These are phyloP conservation scores for Heliocidaris tuberculata DNA, from an alignment of 35 echinoderm and acorn worm genomes.

Conservation along the genomic window DNA sequence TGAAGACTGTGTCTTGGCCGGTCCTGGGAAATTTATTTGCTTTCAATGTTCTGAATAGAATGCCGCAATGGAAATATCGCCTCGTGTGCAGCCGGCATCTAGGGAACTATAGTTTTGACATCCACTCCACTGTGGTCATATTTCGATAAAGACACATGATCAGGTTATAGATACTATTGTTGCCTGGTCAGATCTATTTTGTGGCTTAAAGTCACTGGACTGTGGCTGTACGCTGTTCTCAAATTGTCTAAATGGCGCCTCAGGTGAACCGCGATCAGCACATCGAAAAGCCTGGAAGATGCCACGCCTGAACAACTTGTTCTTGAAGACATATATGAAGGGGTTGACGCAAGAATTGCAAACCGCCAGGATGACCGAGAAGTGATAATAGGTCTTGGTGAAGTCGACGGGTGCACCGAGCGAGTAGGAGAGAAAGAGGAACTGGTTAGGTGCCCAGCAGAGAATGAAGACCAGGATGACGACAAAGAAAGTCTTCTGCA, in stretches of 20 bases:
- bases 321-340: constrained; percentile 69
- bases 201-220: neutral
- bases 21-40: too few species aligned
- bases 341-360: constrained; percentile 71
- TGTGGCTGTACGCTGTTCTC: neutral
- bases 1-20: too few species aligned
- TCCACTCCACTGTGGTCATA: too few species aligned
- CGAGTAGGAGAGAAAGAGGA: constrained; percentile 62
- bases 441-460: constrained; percentile 72
- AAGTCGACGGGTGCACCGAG: constrained; percentile 65
- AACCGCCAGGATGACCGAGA: constrained; percentile 68
- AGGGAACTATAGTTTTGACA: too few species aligned
- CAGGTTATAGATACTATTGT: neutral
- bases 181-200: neutral
- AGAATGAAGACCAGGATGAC: constrained; percentile 61
- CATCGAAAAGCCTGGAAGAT: constrained; percentile 1
- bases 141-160: too few species aligned
- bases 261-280: neutral
- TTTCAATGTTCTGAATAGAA: too few species aligned
- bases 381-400: constrained; percentile 49
- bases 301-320: constrained; percentile 59
- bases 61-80: too few species aligned
- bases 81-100: too few species aligned
- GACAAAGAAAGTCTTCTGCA: constrained; percentile 58
- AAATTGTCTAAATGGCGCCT: neutral